Conservation (phyloP, 2,113 vertebrate genomes). For the Astur gentilis region DNA sequence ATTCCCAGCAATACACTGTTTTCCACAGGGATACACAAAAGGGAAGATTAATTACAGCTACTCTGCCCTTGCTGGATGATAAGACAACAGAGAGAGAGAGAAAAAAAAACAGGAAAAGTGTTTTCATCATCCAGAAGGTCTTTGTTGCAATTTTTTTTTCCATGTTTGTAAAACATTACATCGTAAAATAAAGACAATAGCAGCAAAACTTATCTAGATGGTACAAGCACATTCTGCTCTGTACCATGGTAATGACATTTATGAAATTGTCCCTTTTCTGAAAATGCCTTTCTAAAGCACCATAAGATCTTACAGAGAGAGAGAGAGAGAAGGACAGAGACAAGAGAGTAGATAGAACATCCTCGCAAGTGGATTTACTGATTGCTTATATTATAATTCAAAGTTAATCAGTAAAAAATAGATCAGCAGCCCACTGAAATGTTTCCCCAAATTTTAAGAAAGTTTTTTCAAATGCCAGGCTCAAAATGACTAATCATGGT, state of each 20-base stretch:
- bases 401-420: neutral
- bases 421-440: neutral
- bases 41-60: neutral
- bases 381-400: neutral
- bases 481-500: neutral
- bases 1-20: neutral
- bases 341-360: conserved; percentile 16
- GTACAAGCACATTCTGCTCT: conserved; percentile 65
- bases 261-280: conserved; percentile 55
- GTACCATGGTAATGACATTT: conserved; percentile 60
- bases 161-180: conserved; percentile 69
- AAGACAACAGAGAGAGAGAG: neutral
- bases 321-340: neutral
- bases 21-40: neutral
- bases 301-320: conserved; percentile 61
- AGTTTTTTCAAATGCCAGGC: neutral
- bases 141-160: conserved; percentile 69
- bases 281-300: conserved; percentile 70
- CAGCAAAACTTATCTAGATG: conserved; percentile 71
- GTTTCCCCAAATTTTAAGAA: neutral
- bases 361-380: conserved; percentile 3
- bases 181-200: conserved; percentile 70
- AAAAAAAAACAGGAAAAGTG: conserved; percentile 30
- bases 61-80: neutral
- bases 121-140: conserved; percentile 64